Evolutionary conservation across 2,797 vertebrate species (phyloP).

Genomic region (Dipus sagitta): DNA sequence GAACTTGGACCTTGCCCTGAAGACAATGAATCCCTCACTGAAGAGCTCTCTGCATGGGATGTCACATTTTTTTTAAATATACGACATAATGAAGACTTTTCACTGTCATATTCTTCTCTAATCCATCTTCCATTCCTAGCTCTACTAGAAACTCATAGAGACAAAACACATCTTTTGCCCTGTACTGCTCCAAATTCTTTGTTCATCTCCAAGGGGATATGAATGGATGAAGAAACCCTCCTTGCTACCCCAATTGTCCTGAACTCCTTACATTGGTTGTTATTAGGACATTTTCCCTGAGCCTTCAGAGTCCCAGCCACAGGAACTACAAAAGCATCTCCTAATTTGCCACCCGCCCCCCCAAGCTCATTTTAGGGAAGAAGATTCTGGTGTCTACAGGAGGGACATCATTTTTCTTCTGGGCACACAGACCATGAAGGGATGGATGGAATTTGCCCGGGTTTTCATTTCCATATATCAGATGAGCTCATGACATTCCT

Average conservation of each 20-base stretch:
- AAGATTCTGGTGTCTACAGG: background rate
- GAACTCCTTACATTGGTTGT: background rate
- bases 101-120: constrained; percentile 9
- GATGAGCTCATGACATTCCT: background rate
- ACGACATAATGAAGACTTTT: constrained; percentile 48
- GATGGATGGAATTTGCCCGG: no score
- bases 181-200: background rate
- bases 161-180: background rate
- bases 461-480: background rate
- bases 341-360: no score
- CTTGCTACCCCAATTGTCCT: background rate
- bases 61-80: constrained; percentile 56
- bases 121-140: constrained; percentile 37
- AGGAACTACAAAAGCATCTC: background rate
- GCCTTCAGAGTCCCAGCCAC: background rate
- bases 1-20: background rate
- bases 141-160: constrained; percentile 30
- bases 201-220: background rate
- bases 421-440: background rate
- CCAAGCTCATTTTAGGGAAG: background rate
- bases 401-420: background rate
- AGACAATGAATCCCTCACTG: constrained; percentile 26
- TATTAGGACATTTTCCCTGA: background rate
- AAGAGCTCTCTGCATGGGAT: constrained; percentile 38
- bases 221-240: background rate